Percentiles rank a stretch among this genome's conserved stretches.
phyloP scores from a whole-genome alignment of 2,797 vertebrate genomes.

The Gymnocypris eckloni region DNA sequence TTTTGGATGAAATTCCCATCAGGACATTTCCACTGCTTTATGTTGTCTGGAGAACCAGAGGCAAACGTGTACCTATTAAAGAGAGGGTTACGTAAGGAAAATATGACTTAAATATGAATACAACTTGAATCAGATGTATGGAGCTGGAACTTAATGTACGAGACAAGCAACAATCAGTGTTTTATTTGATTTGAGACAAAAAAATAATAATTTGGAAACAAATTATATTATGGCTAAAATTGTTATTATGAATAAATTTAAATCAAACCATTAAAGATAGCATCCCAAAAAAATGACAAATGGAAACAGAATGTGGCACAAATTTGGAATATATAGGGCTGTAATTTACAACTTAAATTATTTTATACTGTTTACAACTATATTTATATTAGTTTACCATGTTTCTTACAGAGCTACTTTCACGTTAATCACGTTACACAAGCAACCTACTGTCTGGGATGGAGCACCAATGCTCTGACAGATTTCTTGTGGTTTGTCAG shows the following conservation, averaged over 20 bases:
- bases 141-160: background rate
- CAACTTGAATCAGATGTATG: background rate
- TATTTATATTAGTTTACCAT: background rate
- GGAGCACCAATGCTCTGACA: slow-evolving; percentile 90
- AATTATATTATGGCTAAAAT: background rate
- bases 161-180: background rate
- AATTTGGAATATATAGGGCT: too few relatives aligned
- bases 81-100: background rate
- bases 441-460: slow-evolving; percentile 91
- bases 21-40: slow-evolving; percentile 99
- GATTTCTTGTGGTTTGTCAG: slow-evolving; percentile 99
- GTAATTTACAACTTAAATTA: background rate
- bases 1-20: slow-evolving; percentile 99
- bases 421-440: background rate
- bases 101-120: too few relatives aligned
- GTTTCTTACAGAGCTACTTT: background rate
- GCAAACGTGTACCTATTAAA: slow-evolving; percentile 92
- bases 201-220: too few relatives aligned
- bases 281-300: background rate
- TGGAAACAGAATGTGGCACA: background rate
- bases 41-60: slow-evolving; percentile 98
- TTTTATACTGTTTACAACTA: background rate
- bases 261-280: background rate
- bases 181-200: background rate
- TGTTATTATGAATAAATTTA: background rate